phyloP scores from a whole-genome alignment of 2,888 invertebrate species.

The Athalia circularis region DNA sequence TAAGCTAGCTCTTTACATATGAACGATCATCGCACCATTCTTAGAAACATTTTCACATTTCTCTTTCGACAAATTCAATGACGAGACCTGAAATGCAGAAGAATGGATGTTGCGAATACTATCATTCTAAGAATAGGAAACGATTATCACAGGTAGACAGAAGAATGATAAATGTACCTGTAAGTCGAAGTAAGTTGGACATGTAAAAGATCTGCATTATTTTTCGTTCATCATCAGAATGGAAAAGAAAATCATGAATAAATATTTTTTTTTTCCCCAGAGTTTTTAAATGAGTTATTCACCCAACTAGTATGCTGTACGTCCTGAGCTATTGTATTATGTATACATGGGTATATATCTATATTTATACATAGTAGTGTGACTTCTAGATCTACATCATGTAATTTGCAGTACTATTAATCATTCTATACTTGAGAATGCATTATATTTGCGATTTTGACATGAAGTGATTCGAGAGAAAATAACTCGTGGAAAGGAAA shows the following conservation, averaged over 20 bases:
- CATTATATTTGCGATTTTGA: conserved; percentile 20
- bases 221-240: neutral
- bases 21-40: neutral
- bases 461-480: no score
- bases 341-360: conserved; percentile 4
- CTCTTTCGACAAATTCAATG: neutral
- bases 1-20: neutral
- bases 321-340: neutral
- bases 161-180: conserved; percentile 1
- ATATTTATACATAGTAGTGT: conserved; percentile 9
- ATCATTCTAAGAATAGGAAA: conserved; percentile 3
- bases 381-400: conserved; percentile 2
- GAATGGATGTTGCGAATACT: conserved; percentile 15
- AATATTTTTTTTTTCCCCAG: neutral
- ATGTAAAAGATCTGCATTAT: neutral
- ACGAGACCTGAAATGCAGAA: conserved; percentile 4
- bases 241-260: neutral
- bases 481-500: no score
- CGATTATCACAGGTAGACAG: neutral
- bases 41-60: neutral
- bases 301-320: conserved; percentile 10
- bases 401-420: neutral
- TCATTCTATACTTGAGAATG: neutral
- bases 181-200: conserved; percentile 9
- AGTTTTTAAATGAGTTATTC: conserved; percentile 7